Evolutionary conservation across 2,113 vertebrate genomes (phyloP), one percentile per base, ranked within the genome.

Genomic region (Pseudorasbora parva): DNA sequence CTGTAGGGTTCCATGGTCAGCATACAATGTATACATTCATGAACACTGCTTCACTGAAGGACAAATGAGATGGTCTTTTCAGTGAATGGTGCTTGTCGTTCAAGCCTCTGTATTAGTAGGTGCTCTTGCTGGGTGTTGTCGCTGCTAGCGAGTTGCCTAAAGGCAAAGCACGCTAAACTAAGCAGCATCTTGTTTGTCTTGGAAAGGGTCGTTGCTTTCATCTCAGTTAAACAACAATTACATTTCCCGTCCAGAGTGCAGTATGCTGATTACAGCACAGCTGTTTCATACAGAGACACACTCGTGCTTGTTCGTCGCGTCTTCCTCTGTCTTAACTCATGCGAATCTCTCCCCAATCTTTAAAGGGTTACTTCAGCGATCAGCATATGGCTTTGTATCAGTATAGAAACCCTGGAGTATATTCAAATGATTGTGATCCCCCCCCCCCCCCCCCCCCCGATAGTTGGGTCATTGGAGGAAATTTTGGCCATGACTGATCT

Each of bases 211-310:
- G 82, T 78, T 87, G 83, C 77, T 43, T 88, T 64, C 69, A 27
- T 64, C 78, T 66, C 81, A 56, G 82, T 84, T 83, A 82, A 89
- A 82, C 85, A 88, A 47, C 78, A 85, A 85, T 87, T 84, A 86
- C 68, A 66, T 84, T 86, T 33, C 33, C 76, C 30, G 54, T 59
- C 57, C 59, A 76, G 57, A 68, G 54, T 69, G 73, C 79, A 89
- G 76, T 73, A 81, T 78, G 56, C 82, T 87, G 85, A 87, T 88
- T 84, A 84, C 74, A 85, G 74, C 69, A 30, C 85, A 81, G 62
- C 85, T 81, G 84, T 87, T 83, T 87, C 51, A 78, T 81, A 68
- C 73, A 54, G n/a, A 81, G 73, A 83, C 72, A 83, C 72, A 17
- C 72, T 71, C 81, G n/a, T 57, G 59, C 56, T 76, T 33, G n/a